A percentile compares a stretch with the other conserved stretches of the same genome.
These are phyloP conservation scores for Percina caprodes DNA, from an alignment of 2,113 vertebrate species.

Conservation along the genomic window DNA sequence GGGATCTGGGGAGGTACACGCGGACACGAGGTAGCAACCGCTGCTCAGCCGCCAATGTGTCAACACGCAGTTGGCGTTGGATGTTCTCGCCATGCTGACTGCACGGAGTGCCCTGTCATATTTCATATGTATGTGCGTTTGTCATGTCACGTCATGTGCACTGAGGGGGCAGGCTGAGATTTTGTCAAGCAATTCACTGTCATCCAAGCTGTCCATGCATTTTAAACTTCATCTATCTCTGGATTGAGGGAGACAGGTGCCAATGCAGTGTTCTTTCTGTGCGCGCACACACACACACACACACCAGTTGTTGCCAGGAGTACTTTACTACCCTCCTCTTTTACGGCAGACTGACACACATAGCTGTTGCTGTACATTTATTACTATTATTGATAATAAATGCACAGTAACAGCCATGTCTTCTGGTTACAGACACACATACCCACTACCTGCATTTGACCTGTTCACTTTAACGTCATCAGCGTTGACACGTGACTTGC, in stretches of 20 bases:
- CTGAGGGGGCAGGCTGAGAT: constrained; percentile 19
- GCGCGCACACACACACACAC: not conserved
- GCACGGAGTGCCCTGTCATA: constrained; percentile 46
- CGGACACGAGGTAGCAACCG: constrained; percentile 30
- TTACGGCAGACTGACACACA: not conserved
- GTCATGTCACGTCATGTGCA: constrained; percentile 32
- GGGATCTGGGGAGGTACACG: not conserved
- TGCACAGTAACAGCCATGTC: not conserved
- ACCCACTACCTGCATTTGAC: not conserved
- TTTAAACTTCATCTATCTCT: constrained; percentile 60
- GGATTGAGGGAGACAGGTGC: constrained; percentile 79
- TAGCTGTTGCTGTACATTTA: constrained; percentile 6
- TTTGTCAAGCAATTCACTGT: constrained; percentile 50
- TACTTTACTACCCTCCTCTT: not conserved
- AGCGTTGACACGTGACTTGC: not conserved
- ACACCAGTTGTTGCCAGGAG: constrained; percentile 35
- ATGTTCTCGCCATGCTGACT: constrained; percentile 41
- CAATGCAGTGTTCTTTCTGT: constrained; percentile 66
- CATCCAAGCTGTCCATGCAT: constrained; percentile 72
- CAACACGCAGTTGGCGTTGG: constrained; percentile 22
- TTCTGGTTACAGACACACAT: not conserved
- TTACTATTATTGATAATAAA: constrained; percentile 15
- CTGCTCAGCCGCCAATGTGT: constrained; percentile 23
- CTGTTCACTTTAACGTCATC: not conserved
- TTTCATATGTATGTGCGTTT: not conserved